Base-by-base conservation (phyloP, 1,140 invertebrate species). In the Trichonephila inaurata region DNA sequence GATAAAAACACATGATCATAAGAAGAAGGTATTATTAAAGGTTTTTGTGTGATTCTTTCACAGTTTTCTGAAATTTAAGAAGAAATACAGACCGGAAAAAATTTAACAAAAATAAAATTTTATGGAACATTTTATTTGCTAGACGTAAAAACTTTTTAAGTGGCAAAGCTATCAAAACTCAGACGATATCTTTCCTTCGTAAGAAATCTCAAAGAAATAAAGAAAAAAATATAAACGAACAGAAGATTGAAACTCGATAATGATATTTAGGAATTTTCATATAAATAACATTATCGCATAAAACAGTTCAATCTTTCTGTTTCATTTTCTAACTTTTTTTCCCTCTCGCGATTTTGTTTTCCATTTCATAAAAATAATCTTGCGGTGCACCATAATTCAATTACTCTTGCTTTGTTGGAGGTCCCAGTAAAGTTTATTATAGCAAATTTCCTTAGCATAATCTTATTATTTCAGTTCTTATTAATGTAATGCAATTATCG, bases 361-460 rank as follows among this genome's bases (percentile, higher is more conserved):
- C 33, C 28, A 6, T 77, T 40, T 1, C 14, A 5, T 6, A 77
- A 72, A 77, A 77, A 40, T 77, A 77, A 77, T 40, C 28, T 7
- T 33, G 28, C 16, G 33, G 33, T 40, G 0, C 24, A 16, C 18
- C 33, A 64, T 83, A 88, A 88, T 58, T n/a, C 61, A 88, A 44
- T 87, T 87, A 87, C 28, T 87, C 64, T n/a, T 33, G 24, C 61
- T 18, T 64, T 64, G 21, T 58, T n/a, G 18, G 33, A 88, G 16
- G 19, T 88, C 33, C 64, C 10, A 28, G 86, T 88, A 88, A 40
- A 64, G 61, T 88, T 66, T 88, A 88, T 88, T 88, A 88, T 33
- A 44, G 33, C 61, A 88, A 88, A 62, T 44, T 88, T 64, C 19
- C 33, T 88, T n/a, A 40, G 7, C 60, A 19, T 88, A 88, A 88